Base-by-base conservation (phyloP, 53 echinoderm and acorn worm genomes). In the Arbacia lixula region DNA sequence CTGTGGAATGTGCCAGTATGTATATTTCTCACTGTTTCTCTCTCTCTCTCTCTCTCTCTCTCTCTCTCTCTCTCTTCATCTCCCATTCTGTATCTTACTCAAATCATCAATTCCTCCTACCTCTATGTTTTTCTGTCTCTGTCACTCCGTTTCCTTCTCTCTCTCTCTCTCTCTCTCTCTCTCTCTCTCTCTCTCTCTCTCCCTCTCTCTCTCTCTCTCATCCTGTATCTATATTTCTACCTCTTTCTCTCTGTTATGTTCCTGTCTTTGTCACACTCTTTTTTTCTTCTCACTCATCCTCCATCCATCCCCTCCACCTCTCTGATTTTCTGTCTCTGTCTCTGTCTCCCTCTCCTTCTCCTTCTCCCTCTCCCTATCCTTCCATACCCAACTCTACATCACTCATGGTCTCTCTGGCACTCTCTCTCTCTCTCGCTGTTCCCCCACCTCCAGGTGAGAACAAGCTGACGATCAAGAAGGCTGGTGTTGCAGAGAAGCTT, bases 391-490 rank as follows among this genome's bases (percentile, higher is more conserved):
- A 0, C 54, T 54, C 54, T n/a, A 6, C 1, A 4, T 25, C 19
- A 0, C 14, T 1, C 14, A 22, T 25, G 20, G 20, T 54, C 14
- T 6, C 54, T 19, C 54, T 54, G 0, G 6, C 14, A 22, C 54
- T 16, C 6, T 54, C 1, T 54, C 54, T 54, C 19, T 17, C 5
- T 54, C 20, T 5, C n/a, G n/a, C n/a, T 54, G 20, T 54, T 12
- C 22, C 21, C 6, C 20, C 25, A 11, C 25, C 6, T 54, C 28
- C 85, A 98, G 98, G 90, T 72, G 98, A 98, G 51, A 98, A 98
- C 46, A 98, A 98, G 69, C 54, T 93, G n/a, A 98, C 92, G 25
- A 94, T 98, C 42, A 88, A 88, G 32, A 90, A 94, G 31, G 72
- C 92, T 26, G 88, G 91, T 30, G 89, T 98, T 16, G 83, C 90